Percentiles rank a stretch among this genome's conserved stretches.
These are phyloP conservation scores for Anarrhichthys ocellatus DNA, from an alignment of 2,113 vertebrate genomes.

Conservation along the genomic window DNA sequence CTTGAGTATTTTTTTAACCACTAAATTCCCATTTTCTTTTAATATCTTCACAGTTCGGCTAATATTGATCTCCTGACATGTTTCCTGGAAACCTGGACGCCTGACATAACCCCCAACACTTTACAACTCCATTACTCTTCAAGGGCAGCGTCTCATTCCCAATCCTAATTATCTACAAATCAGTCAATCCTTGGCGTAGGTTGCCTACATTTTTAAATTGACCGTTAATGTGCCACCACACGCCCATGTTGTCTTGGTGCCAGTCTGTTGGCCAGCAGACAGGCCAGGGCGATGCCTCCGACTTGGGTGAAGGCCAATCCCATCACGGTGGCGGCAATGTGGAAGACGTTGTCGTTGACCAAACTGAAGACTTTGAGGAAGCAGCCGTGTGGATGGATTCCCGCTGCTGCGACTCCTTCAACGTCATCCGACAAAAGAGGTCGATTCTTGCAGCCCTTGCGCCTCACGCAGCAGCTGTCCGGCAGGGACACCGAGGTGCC, in stretches of 20 bases:
- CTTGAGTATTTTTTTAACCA: not conserved
- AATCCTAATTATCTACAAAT: constrained; percentile 4
- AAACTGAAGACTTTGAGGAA: constrained; percentile 87
- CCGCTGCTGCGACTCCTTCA: constrained; percentile 33
- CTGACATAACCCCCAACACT: not conserved
- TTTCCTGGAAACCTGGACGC: too few species aligned
- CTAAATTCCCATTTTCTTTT: not conserved
- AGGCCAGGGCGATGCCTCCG: constrained; percentile 85
- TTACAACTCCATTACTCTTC: constrained; percentile 18
- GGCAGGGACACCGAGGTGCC: constrained; percentile 83
- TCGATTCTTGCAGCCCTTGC: constrained; percentile 84
- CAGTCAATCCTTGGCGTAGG: not conserved
- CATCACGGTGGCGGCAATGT: constrained; percentile 86
- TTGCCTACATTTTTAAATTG: not conserved
- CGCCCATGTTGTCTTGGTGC: constrained; percentile 68
- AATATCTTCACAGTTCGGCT: not conserved
- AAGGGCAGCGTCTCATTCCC: not conserved
- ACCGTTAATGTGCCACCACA: constrained; percentile 61
- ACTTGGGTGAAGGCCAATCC: constrained; percentile 86
- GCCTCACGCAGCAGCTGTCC: constrained; percentile 87
- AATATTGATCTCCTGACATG: not conserved
- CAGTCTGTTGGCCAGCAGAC: constrained; percentile 85
- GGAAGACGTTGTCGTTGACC: constrained; percentile 88
- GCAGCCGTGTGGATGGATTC: constrained; percentile 86
- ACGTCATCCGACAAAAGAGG: constrained; percentile 72